A percentile compares a stretch with the other conserved stretches of the same genome.
These are phyloP conservation scores for Ectropis crepuscularia DNA, from an alignment of 2,888 invertebrate genomes.

Conservation along the genomic window DNA sequence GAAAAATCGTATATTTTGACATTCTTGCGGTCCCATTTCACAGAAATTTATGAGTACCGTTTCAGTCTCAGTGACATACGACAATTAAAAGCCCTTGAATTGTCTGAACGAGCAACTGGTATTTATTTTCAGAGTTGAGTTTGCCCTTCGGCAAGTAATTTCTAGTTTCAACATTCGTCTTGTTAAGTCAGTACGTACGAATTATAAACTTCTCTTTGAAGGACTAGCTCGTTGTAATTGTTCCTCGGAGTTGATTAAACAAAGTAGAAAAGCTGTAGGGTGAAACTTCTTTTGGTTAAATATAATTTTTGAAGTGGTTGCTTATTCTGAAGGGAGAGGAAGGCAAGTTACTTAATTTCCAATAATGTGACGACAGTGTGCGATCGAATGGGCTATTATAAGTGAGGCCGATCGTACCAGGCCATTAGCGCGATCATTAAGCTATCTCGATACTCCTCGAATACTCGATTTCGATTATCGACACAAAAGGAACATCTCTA, in stretches of 20 bases:
- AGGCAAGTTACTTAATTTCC: conserved; percentile 17
- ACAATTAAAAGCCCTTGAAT: conserved; percentile 63
- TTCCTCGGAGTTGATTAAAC: conserved; percentile 21
- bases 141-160: conserved; percentile 20
- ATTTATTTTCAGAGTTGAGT: conserved; percentile 19
- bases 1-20: conserved; percentile 81
- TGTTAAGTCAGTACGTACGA: conserved; percentile 22
- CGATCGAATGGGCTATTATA: conserved; percentile 54
- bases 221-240: conserved; percentile 31
- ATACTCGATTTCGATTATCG: conserved; percentile 46
- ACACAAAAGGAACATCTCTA: conserved; percentile 39
- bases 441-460: conserved; percentile 58
- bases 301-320: conserved; percentile 3
- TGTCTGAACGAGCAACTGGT: conserved; percentile 15
- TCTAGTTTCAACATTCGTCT: conserved; percentile 25
- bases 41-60: conserved; percentile 73
- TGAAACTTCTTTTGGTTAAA: conserved; percentile 3
- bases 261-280: conserved; percentile 23
- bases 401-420: conserved; percentile 54
- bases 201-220: conserved; percentile 23
- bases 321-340: conserved; percentile 7
- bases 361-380: conserved; percentile 31
- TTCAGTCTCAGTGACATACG: conserved; percentile 67
- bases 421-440: conserved; percentile 63
- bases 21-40: conserved; percentile 50